A percentile compares a stretch with the other conserved stretches of the same genome.
Evolutionary conservation across 1,140 invertebrate genomes (phyloP).

Genomic region (Dermatophagoides farinae): DNA sequence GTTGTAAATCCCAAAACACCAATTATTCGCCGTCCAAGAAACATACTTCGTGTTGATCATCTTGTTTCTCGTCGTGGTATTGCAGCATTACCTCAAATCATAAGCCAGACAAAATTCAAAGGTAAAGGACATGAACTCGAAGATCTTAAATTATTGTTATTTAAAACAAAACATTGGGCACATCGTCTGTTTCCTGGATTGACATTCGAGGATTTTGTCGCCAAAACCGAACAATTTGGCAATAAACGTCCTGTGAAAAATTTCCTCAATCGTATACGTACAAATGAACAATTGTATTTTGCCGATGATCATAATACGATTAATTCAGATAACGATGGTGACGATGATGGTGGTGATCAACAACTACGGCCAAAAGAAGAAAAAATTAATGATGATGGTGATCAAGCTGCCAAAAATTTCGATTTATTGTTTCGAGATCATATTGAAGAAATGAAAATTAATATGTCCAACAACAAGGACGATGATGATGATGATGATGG

Average conservation of each 20-base stretch:
- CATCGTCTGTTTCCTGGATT: constrained; percentile 71
- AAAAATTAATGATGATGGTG: too few species aligned
- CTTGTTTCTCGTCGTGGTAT: constrained; percentile 54
- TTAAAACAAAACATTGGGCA: constrained; percentile 71
- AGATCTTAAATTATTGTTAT: constrained; percentile 58
- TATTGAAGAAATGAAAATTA: neutral
- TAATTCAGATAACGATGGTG: neutral
- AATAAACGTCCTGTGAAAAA: constrained; percentile 33
- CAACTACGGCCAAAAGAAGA: too few species aligned
- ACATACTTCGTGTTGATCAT: neutral
- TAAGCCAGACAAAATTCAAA: constrained; percentile 57
- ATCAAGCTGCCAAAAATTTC: neutral
- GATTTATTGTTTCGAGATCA: neutral
- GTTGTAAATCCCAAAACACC: neutral
- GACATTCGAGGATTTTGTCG: constrained; percentile 60
- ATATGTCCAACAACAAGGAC: neutral
- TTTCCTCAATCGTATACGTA: neutral
- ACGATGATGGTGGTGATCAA: neutral
- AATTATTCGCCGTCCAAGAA: neutral
- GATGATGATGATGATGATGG: neutral
- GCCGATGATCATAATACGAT: neutral
- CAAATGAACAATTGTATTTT: neutral
- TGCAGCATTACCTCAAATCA: constrained; percentile 48
- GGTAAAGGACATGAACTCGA: constrained; percentile 59
- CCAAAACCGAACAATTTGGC: constrained; percentile 56